Percentiles rank a stretch among this genome's conserved stretches.
Conservation (phyloP, 1,140 invertebrate genomes). For the Nasonia giraulti region DNA sequence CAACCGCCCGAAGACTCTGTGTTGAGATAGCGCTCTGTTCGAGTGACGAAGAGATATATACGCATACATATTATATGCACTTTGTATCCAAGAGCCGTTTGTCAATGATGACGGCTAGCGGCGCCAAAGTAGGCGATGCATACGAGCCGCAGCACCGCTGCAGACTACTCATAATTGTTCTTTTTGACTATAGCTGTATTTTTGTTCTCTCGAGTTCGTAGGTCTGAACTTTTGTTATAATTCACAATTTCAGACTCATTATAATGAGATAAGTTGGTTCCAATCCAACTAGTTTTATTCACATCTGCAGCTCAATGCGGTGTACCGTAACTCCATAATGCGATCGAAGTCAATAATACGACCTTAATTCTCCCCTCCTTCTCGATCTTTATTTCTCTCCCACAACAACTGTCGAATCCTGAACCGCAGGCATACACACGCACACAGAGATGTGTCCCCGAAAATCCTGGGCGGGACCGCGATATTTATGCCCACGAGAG, state of each 20-base stretch:
- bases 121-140: slow-evolving; percentile 1
- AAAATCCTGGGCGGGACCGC: slow-evolving; percentile 50
- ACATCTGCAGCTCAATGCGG: too few relatives aligned
- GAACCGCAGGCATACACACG: not conserved
- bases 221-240: too few relatives aligned
- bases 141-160: too few relatives aligned
- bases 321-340: not conserved
- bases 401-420: not conserved
- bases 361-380: not conserved
- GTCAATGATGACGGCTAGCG: not conserved
- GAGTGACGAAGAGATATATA: slow-evolving; percentile 2
- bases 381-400: not conserved
- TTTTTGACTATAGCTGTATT: not conserved
- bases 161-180: not conserved
- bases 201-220: too few relatives aligned
- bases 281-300: too few relatives aligned
- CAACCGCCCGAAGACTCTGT: not conserved
- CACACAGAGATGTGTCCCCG: not conserved
- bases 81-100: slow-evolving; percentile 38
- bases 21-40: too few relatives aligned
- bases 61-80: slow-evolving; percentile 45
- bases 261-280: too few relatives aligned
- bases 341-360: not conserved
- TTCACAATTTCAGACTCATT: too few relatives aligned
- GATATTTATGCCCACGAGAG: slow-evolving; percentile 59